Evolutionary conservation across 2,888 invertebrate genomes (phyloP), one percentile per base, ranked within the genome.

Genomic region (Microchrysa polita): DNA sequence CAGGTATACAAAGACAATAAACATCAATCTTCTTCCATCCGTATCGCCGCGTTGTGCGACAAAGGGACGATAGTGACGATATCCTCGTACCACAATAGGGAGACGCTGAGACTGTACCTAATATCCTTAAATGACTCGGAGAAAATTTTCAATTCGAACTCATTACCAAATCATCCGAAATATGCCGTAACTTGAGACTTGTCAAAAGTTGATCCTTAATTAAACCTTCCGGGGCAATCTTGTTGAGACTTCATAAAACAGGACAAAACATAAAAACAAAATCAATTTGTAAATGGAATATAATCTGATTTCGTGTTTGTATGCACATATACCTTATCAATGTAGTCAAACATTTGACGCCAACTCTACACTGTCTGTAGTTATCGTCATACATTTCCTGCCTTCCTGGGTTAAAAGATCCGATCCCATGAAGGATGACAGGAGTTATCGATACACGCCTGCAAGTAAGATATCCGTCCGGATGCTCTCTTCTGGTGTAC

Each of bases 401-500:
- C 4, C 4, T 48, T 48, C 16, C 14, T 48, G 16, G 48, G 48
- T 12, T 48, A n/a, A 48, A 48, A 10, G 2, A 48, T 10, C n/a
- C n/a, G n/a, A n/a, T n/a, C 27, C 27, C 27, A 48, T 42, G 7
- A 48, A 12, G 12, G 48, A 48, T 12, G 48, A n/a, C n/a, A n/a
- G n/a, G n/a, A 48, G 48, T 7, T 48, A n/a, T 48, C 27, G 27
- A 34, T 34, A 34, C n/a, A n/a, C 7, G 27, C 48, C 48, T 48
- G 10, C 12, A 48, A 48, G 48, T 48, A n/a, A n/a, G 16, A n/a
- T 48, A 7, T 48, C 48, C 48, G 27, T 2, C n/a, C n/a, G 4
- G 48, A 48, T 48, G 48, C 48, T 48, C 48, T 48, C 48, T 48
- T 48, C 48, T n/a, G n/a, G 27, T 34, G 27, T 34, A 34, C 27